Percentiles rank a stretch among this genome's conserved stretches.
Evolutionary conservation across 2,113 vertebrate genomes (phyloP).

Genomic region (Aplodontia rufa): DNA sequence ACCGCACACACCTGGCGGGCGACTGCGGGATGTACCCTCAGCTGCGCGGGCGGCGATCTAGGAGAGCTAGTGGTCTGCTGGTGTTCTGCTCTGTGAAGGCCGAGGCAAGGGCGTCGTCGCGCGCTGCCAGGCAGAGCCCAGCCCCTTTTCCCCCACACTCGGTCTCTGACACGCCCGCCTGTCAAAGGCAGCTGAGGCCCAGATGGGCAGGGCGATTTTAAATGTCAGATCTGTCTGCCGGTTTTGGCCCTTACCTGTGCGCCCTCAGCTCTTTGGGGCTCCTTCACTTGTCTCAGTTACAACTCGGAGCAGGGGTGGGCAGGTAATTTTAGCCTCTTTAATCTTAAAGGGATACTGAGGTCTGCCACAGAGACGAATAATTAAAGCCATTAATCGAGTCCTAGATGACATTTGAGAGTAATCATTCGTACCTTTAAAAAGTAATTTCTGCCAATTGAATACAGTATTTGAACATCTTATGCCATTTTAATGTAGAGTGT

Average conservation of each 20-base stretch:
- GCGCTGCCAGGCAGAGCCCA: neutral
- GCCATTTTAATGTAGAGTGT: neutral
- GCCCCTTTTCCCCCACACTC: neutral
- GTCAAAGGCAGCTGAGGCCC: neutral
- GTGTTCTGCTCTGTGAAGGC: neutral
- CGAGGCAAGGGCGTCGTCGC: neutral
- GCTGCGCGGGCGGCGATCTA: neutral
- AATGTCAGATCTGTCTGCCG: neutral
- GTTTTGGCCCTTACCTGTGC: neutral
- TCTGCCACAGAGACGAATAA: neutral
- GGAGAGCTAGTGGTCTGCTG: rapidly evolving
- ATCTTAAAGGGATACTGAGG: neutral
- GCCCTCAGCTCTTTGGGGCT: neutral
- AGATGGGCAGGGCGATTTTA: neutral
- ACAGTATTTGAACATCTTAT: neutral
- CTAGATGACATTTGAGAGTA: neutral
- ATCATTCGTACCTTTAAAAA: neutral
- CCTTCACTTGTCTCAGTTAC: neutral
- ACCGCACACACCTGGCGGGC: constrained; percentile 47
- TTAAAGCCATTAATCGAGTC: neutral
- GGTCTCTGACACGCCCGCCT: neutral
- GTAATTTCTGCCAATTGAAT: constrained; percentile 27
- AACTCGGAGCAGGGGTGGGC: neutral
- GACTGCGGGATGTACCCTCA: neutral
- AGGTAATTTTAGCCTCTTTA: neutral